These are phyloP conservation scores for Mustela nigripes DNA, from an alignment of 2,113 vertebrate species.

Conservation along the genomic window DNA sequence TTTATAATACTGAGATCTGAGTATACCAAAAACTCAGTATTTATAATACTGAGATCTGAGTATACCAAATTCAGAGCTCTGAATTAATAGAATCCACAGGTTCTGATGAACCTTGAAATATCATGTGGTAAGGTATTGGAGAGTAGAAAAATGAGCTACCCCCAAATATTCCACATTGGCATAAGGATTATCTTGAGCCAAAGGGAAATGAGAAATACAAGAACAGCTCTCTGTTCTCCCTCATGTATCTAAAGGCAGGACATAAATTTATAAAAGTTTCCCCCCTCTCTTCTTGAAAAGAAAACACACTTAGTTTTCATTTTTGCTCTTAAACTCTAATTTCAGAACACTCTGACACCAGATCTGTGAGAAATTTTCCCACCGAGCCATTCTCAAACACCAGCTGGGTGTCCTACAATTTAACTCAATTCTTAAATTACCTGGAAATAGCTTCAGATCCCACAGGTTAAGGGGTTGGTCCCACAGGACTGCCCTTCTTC, in stretches of 20 bases:
- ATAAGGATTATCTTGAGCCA: background rate
- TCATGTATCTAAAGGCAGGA: background rate
- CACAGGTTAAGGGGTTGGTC: background rate
- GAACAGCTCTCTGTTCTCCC: background rate
- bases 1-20: background rate
- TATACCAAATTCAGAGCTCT: background rate
- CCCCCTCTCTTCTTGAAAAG: background rate
- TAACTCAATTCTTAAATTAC: background rate
- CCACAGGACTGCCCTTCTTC: background rate
- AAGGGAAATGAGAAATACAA: background rate
- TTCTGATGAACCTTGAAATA: background rate
- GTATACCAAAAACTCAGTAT: background rate
- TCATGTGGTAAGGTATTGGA: background rate
- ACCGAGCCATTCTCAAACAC: background rate
- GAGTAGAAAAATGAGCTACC: background rate
- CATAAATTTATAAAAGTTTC: background rate
- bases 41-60: background rate
- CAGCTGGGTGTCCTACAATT: background rate
- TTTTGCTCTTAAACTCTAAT: background rate
- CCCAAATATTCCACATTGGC: background rate
- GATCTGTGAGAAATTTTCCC: background rate
- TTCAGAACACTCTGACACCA: background rate
- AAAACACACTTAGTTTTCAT: background rate
- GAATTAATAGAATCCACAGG: background rate
- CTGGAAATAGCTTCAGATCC: background rate